Evolutionary conservation across 2,888 invertebrate genomes (phyloP).

Genomic region (Cryptus armator): DNA sequence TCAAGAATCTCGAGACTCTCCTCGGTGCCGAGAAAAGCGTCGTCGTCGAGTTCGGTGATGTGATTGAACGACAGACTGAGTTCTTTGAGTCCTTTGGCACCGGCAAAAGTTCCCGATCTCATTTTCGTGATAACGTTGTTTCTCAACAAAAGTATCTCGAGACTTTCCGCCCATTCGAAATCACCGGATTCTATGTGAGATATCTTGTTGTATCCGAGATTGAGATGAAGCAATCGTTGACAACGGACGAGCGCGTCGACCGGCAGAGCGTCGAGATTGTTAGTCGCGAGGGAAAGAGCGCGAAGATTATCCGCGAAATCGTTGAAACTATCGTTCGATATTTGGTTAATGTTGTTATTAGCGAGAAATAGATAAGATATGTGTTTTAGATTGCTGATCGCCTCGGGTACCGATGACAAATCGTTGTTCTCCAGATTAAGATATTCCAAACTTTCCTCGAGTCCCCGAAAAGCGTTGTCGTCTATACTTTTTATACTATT

Average conservation of each 20-base stretch:
- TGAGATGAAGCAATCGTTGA: conserved; percentile 93
- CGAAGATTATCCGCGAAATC: conserved; percentile 88
- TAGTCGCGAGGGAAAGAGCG: conserved; percentile 93
- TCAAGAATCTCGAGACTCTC: conserved; percentile 93
- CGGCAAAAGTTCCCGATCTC: conserved; percentile 82
- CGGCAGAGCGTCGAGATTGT: conserved; percentile 91
- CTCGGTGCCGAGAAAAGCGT: conserved; percentile 92
- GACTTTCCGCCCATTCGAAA: conserved; percentile 92
- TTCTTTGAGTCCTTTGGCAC: conserved; percentile 92
- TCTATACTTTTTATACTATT: conserved; percentile 91
- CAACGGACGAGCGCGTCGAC: conserved; percentile 90
- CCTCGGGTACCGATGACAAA: conserved; percentile 90
- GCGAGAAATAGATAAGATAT: conserved; percentile 94
- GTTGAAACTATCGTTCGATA: conserved; percentile 88
- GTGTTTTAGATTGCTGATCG: conserved; percentile 89
- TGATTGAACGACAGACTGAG: conserved; percentile 97
- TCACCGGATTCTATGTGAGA: conserved; percentile 91
- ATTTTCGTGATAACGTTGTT: conserved; percentile 93
- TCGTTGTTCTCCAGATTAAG: conserved; percentile 94
- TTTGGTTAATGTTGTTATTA: conserved; percentile 90
- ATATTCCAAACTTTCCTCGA: conserved; percentile 92
- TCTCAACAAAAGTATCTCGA: conserved; percentile 92
- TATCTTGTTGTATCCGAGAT: conserved; percentile 95
- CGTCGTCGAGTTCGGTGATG: conserved; percentile 92
- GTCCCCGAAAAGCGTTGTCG: conserved; percentile 90